Percentiles rank a stretch among this genome's conserved stretches.
phyloP scores from a whole-genome alignment of 2,113 vertebrate genomes.

The Brevimyrus niger region DNA sequence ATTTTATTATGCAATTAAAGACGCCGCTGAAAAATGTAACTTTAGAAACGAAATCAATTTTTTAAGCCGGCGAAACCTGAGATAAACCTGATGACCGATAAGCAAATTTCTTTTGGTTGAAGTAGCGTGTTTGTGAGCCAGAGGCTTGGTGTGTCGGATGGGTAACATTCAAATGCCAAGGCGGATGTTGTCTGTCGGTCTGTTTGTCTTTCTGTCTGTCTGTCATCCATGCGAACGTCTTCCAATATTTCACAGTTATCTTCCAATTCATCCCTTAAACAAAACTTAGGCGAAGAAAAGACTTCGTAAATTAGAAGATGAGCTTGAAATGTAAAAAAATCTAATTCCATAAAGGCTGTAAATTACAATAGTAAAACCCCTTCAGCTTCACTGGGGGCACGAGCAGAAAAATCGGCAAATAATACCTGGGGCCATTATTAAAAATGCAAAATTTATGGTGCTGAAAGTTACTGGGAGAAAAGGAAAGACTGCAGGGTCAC shows the following conservation, averaged over 20 bases:
- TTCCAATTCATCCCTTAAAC: not conserved
- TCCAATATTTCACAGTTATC: not conserved
- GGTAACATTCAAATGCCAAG: not conserved
- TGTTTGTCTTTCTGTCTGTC: not conserved
- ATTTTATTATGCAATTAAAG: conserved; percentile 51
- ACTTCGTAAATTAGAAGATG: not conserved
- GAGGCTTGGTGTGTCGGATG: not conserved
- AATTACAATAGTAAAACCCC: not conserved
- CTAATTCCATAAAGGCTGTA: not conserved
- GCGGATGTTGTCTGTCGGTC: not conserved
- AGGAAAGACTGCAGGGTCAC: not conserved
- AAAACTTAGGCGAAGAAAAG: not conserved
- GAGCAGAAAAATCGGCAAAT: not conserved
- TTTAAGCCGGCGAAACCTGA: conserved; percentile 53
- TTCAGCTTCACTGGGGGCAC: not conserved
- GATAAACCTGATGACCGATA: conserved; percentile 26
- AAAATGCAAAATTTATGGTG: not conserved
- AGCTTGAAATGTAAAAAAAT: not conserved
- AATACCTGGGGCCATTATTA: not conserved
- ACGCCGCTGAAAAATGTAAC: conserved; percentile 47
- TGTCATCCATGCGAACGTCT: not conserved
- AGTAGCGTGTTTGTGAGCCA: conserved; percentile 18
- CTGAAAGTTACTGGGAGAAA: not conserved
- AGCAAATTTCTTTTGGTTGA: conserved; percentile 24
- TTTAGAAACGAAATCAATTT: conserved; percentile 58